These are phyloP conservation scores for Sciurus carolinensis DNA, from an alignment of 2,797 vertebrate species.

Conservation along the genomic window DNA sequence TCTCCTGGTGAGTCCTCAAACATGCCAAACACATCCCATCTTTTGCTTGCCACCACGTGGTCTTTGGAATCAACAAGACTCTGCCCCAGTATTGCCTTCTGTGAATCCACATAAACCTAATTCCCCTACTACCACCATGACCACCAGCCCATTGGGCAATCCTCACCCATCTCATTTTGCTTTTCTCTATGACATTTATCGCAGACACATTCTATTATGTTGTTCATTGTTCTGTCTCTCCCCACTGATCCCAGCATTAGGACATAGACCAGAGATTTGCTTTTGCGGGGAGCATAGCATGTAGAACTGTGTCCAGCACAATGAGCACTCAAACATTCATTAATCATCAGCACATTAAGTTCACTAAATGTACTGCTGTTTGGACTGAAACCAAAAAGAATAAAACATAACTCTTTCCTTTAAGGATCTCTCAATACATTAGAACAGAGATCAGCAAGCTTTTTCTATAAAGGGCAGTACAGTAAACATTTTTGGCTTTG, in stretches of 20 bases:
- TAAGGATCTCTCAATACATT: not conserved
- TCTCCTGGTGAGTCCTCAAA: constrained; percentile 35
- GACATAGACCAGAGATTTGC: not conserved
- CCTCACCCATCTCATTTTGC: not conserved
- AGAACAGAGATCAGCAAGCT: not conserved
- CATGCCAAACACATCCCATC: not conserved
- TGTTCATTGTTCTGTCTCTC: not conserved
- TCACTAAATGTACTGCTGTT: not conserved
- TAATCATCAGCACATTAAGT: not conserved
- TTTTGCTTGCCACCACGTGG: not conserved
- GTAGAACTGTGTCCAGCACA: not conserved
- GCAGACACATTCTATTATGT: not conserved
- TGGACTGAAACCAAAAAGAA: not conserved
- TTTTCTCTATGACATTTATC: not conserved
- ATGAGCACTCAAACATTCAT: not conserved
- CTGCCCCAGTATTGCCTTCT: not conserved
- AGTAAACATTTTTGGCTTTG: not conserved
- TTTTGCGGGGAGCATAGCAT: not conserved
- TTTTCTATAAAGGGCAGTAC: not conserved
- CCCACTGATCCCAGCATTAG: not conserved
- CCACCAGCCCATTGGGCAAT: not conserved
- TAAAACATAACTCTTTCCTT: not conserved
- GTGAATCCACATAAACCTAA: not conserved
- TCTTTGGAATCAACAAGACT: not conserved
- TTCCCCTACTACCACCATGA: not conserved